Percentiles rank a stretch among this genome's conserved stretches.
Evolutionary conservation across 2,888 invertebrate species (phyloP).

Genomic region (Drosophila austrosaltans): DNA sequence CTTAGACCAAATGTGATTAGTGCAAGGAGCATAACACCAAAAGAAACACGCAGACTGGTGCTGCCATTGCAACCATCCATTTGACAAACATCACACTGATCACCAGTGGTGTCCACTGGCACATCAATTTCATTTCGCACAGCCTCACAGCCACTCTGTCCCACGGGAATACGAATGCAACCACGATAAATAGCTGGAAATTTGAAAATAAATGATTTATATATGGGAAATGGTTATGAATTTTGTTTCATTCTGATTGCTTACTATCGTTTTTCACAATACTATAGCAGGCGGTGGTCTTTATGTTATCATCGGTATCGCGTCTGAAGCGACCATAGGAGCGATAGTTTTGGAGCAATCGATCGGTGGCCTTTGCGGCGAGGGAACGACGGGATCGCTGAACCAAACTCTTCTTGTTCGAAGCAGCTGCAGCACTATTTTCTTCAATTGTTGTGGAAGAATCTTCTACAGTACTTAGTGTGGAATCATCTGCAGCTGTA

Average conservation of each 20-base stretch:
- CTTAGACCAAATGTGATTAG: conserved; percentile 50
- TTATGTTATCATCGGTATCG: conserved; percentile 26
- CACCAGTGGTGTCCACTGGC: conserved; percentile 11
- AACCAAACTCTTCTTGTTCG: neutral
- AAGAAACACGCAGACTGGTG: conserved; percentile 52
- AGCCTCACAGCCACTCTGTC: conserved; percentile 49
- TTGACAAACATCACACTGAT: conserved; percentile 63
- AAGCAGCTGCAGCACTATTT: neutral
- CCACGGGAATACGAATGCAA: conserved; percentile 58
- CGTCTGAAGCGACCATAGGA: conserved; percentile 42
- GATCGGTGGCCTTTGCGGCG: conserved; percentile 57
- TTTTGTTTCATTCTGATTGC: neutral
- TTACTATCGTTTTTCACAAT: conserved; percentile 49
- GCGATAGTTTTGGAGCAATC: conserved; percentile 66
- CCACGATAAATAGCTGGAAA: conserved; percentile 59
- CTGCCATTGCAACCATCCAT: conserved; percentile 70
- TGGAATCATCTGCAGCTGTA: neutral
- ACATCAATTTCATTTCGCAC: conserved; percentile 30
- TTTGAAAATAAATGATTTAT: neutral
- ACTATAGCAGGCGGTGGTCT: conserved; percentile 64
- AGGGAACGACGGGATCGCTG: conserved; percentile 43
- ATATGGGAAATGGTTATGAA: neutral
- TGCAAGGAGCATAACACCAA: conserved; percentile 52
- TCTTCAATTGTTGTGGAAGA: neutral
- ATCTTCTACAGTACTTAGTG: neutral